Evolutionary conservation across 2,113 vertebrate genomes (phyloP).

Genomic region (Pantherophis guttatus): DNA sequence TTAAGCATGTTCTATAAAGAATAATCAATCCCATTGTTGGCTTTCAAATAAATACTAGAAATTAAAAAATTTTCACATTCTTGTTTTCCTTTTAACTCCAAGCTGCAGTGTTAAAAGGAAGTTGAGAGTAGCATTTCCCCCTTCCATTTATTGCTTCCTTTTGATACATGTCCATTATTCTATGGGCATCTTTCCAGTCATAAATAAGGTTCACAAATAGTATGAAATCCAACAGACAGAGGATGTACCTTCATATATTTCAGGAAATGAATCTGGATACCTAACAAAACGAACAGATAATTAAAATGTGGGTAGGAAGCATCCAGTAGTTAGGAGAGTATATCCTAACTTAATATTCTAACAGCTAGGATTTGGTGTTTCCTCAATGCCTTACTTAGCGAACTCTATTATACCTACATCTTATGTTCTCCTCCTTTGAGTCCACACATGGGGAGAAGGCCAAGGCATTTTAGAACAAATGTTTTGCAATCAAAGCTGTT

Average conservation of each 20-base stretch:
- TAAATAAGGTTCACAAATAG: background rate
- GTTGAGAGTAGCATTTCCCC: background rate
- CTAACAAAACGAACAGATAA: background rate
- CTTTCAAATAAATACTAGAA: background rate
- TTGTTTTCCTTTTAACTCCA: background rate
- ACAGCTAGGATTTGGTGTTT: background rate
- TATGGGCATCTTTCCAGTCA: background rate
- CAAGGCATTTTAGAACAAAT: background rate
- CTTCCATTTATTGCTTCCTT: background rate
- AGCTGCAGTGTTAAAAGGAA: background rate
- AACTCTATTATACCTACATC: background rate
- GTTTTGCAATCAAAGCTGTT: background rate
- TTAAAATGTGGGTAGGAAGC: background rate
- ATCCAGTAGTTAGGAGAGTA: background rate
- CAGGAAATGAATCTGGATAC: background rate
- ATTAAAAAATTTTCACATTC: background rate
- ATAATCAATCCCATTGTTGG: background rate
- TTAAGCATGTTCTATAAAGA: background rate
- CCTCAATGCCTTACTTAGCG: background rate
- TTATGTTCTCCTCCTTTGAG: background rate
- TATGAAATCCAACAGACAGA: background rate
- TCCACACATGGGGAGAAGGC: background rate
- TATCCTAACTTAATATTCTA: background rate
- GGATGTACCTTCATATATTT: background rate
- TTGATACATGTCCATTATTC: background rate